phyloP scores from a whole-genome alignment of 2,113 vertebrate genomes.

The Apteryx owenii region DNA sequence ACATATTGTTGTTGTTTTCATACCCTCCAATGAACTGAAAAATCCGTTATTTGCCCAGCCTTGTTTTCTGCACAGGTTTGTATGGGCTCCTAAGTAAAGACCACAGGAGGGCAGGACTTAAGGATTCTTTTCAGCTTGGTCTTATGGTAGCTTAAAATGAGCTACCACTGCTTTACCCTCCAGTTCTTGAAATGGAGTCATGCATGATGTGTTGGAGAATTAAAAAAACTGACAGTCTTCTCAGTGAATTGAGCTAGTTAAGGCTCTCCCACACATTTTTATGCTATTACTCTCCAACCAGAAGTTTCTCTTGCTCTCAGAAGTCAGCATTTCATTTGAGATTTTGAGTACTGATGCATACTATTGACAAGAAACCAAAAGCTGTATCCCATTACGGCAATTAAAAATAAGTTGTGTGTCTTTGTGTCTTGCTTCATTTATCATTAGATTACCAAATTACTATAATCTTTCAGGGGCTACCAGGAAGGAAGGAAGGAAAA shows the following conservation, averaged over 20 bases:
- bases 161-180: neutral
- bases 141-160: neutral
- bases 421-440: neutral
- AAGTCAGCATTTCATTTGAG: neutral
- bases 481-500: neutral
- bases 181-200: neutral
- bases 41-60: slow-evolving; percentile 1
- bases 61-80: neutral
- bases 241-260: neutral
- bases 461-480: neutral
- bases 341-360: neutral
- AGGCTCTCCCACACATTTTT: neutral
- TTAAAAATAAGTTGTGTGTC: neutral
- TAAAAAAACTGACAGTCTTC: neutral
- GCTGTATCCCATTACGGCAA: neutral
- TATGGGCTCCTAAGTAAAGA: neutral
- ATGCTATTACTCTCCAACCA: neutral
- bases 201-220: neutral
- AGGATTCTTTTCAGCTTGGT: neutral
- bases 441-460: neutral
- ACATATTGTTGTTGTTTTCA: neutral
- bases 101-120: neutral
- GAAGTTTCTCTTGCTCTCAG: neutral
- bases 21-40: neutral
- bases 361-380: slow-evolving; percentile 11